Base-by-base conservation (phyloP, 1,140 invertebrate species). In the Hyles euphorbiae region DNA sequence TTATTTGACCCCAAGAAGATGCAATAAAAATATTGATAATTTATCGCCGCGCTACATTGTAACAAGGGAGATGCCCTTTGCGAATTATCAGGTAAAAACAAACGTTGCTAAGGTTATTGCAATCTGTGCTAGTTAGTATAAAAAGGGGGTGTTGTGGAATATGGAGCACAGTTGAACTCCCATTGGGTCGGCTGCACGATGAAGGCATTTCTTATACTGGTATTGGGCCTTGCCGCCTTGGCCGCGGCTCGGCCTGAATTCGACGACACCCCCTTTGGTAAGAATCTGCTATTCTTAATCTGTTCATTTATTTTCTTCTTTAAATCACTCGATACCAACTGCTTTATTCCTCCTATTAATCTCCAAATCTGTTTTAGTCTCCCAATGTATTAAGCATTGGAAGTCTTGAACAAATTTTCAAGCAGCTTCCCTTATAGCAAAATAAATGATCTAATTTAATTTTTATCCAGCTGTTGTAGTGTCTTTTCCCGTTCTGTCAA, bases 151-250 rank as follows among this genome's bases (percentile, higher is more conserved):
- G 36, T 51, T 1, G 47, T 22, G 22, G 22, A 22, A 22, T 22
- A 40, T 9, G 8, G 33, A 61, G 56, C 58, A 82, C 78, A 82
- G 76, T 81, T 76, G 63, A 56, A 50, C 60, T 63, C 58, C 44
- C 67, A 71, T 54, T 60, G 63, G 61, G 63, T 71, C 51, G 57
- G 60, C 65, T 67, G 70, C 62, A 76, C 52, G 52, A 85, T 85
- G 82, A 85, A 68, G 74, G 70, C 65, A 56, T 64, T 72, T 40
- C 56, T 73, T 40, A 60, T 76, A 51, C 44, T 87, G 52, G 60
- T 78, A 5, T 50, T 83, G 40, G 72, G 76, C 68, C 59, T 84
- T 33, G 76, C 72, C 58, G 76, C 69, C 48, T 34, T 75, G 60
- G 77, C 82, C 59, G 64, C 71, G 57, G 80, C 76, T 36, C 61